Percentiles rank a stretch among this genome's conserved stretches.
These are phyloP conservation scores for Pararge aegeria DNA, from an alignment of 1,140 invertebrate genomes.

Conservation along the genomic window DNA sequence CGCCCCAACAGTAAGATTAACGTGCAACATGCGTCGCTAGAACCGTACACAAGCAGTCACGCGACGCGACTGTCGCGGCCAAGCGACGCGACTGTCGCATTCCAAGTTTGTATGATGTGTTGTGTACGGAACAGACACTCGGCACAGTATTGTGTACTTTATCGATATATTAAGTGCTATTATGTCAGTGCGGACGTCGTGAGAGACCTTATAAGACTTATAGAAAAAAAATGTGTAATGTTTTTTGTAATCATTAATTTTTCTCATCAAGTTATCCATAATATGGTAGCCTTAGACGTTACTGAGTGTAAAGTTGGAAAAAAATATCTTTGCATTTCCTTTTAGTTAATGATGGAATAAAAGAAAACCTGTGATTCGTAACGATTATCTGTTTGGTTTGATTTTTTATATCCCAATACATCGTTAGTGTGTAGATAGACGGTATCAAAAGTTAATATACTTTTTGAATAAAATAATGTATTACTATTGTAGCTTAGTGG, in stretches of 20 bases:
- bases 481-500: no score
- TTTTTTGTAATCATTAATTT: constrained; percentile 79
- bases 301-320: constrained; percentile 72
- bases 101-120: constrained; percentile 32
- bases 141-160: constrained; percentile 57
- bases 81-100: constrained; percentile 3
- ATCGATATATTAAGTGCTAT: constrained; percentile 67
- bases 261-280: constrained; percentile 71
- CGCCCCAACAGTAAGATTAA: constrained; percentile 49
- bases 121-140: constrained; percentile 43
- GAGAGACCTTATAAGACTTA: constrained; percentile 76
- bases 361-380: constrained; percentile 72
- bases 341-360: constrained; percentile 73
- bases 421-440: no score
- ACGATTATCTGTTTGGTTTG: constrained; percentile 35
- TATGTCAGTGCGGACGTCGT: constrained; percentile 57
- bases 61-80: constrained; percentile 2
- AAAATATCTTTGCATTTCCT: constrained; percentile 75
- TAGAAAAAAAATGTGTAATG: constrained; percentile 76
- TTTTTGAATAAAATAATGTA: no score
- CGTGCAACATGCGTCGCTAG: constrained; percentile 52
- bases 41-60: constrained; percentile 42
- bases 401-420: constrained; percentile 13
- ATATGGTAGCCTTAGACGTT: constrained; percentile 73
- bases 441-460: no score